Conservation (phyloP, 1,140 invertebrate genomes). For the Physella acuta region DNA sequence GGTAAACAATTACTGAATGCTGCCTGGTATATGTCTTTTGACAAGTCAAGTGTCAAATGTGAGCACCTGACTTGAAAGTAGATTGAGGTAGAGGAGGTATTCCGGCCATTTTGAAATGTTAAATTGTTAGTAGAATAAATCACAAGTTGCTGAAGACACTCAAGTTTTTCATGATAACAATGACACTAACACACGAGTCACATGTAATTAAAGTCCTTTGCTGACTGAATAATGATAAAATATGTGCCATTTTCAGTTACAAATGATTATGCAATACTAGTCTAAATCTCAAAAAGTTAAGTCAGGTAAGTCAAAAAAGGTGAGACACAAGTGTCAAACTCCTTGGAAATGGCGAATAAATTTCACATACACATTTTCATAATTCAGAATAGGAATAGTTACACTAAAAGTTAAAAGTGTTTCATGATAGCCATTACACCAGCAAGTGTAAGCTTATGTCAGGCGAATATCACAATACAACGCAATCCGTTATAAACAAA, state of each 20-base stretch:
- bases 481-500: not conserved
- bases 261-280: not conserved
- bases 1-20: not conserved
- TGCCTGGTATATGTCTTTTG: not conserved
- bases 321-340: no score
- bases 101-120: not conserved
- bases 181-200: not conserved
- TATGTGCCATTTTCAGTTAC: not conserved
- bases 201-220: not conserved
- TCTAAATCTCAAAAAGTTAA: not conserved
- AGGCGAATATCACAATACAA: not conserved
- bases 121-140: not conserved
- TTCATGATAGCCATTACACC: not conserved
- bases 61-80: not conserved
- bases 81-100: constrained; percentile 1
- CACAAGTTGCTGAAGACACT: not conserved
- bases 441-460: not conserved
- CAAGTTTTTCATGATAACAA: not conserved
- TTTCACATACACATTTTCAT: no score
- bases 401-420: no score
- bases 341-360: no score
- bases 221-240: not conserved
- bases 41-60: not conserved
- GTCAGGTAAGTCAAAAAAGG: no score
- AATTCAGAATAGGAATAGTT: no score